Percentiles rank a stretch among this genome's conserved stretches.
Conservation (phyloP, 2,113 vertebrate species). For the Charina bottae region DNA sequence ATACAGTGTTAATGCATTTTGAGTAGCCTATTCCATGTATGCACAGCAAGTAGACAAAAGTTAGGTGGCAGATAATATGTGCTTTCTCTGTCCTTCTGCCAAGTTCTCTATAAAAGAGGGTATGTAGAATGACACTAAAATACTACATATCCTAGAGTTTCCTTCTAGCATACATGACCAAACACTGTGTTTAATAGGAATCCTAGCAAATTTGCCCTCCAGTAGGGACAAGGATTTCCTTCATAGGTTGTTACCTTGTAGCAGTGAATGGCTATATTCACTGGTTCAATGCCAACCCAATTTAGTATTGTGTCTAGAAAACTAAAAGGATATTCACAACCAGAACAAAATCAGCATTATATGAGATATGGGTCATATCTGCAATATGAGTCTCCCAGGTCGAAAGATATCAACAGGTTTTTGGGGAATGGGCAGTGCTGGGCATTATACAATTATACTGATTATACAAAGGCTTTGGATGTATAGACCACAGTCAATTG, state of each 20-base stretch:
- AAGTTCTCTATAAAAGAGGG: not conserved
- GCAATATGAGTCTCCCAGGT: no score
- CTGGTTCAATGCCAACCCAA: no score
- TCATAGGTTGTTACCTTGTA: not conserved
- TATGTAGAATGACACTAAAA: not conserved
- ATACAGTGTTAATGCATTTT: not conserved
- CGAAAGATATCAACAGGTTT: no score
- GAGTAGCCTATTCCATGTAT: not conserved
- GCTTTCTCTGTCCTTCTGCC: not conserved
- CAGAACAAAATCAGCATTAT: no score
- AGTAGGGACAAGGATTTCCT: not conserved
- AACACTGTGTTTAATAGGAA: not conserved
- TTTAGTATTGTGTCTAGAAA: no score
- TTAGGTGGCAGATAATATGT: not conserved
- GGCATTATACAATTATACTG: no score
- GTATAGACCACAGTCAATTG: no score
- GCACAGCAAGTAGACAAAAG: not conserved
- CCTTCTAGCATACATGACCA: not conserved
- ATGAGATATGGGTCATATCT: no score
- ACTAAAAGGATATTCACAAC: no score
- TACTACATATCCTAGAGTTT: not conserved
- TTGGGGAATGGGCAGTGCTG: no score
- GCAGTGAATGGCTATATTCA: not conserved
- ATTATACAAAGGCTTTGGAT: no score
- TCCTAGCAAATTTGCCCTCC: not conserved